phyloP scores from a whole-genome alignment of 92 coral and sea anemone species.

The Parazoanthus swiftii region DNA sequence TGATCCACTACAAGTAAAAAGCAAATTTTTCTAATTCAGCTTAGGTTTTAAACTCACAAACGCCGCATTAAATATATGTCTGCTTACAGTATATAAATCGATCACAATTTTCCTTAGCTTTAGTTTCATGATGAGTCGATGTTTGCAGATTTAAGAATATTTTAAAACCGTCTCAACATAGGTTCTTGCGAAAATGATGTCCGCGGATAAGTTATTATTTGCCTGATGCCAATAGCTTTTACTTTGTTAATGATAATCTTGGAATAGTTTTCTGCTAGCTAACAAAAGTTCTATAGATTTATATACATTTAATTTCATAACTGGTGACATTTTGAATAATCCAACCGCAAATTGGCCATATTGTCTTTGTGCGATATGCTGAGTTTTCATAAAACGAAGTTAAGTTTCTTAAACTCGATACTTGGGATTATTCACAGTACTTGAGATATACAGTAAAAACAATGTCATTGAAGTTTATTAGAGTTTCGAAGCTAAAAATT shows the following conservation, averaged over 20 bases:
- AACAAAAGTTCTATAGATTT: background rate
- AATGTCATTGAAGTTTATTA: background rate
- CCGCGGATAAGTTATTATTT: background rate
- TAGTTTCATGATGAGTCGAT: background rate
- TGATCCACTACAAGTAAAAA: background rate
- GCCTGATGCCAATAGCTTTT: background rate
- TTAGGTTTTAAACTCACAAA: background rate
- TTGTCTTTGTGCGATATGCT: background rate
- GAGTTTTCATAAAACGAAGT: background rate
- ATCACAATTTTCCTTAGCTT: too few species aligned
- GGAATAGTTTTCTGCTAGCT: background rate
- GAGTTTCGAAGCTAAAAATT: background rate
- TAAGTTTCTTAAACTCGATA: background rate
- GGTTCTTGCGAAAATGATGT: background rate
- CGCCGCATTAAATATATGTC: too few species aligned
- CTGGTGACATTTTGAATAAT: background rate
- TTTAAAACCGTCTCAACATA: background rate
- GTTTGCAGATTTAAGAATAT: background rate
- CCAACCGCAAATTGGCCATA: background rate
- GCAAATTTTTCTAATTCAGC: background rate
- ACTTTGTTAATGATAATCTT: background rate
- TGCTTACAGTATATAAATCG: background rate
- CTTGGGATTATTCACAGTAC: background rate
- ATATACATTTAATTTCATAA: background rate
- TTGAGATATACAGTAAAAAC: background rate